Percentiles rank a stretch among this genome's conserved stretches.
phyloP scores from a whole-genome alignment of 2,113 vertebrate genomes.

The Mus musculus region DNA sequence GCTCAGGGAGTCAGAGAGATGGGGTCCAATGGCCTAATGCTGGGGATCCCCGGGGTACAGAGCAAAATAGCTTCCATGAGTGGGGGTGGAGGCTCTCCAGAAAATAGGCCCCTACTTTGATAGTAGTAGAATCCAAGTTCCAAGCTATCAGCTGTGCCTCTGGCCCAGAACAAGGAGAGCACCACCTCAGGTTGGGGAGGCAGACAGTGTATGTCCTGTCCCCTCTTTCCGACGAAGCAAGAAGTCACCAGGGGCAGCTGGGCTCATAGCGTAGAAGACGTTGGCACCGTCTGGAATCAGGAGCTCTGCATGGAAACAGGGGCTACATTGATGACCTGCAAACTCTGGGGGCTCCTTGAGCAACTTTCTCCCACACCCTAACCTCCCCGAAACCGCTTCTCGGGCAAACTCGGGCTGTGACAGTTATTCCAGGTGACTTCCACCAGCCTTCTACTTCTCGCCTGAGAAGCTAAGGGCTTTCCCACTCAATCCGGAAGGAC shows the following conservation, averaged over 20 bases:
- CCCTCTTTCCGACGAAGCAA: conserved; percentile 84
- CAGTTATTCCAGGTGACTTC: not conserved
- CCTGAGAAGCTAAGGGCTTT: not conserved
- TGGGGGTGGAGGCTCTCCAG: not conserved
- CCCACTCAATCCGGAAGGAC: not conserved
- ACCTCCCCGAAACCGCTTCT: not conserved
- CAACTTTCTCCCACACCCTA: not conserved
- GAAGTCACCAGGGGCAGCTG: conserved; percentile 88
- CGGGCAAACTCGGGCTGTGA: not conserved
- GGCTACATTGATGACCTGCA: not conserved
- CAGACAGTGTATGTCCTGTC: not conserved
- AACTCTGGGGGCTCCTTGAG: not conserved
- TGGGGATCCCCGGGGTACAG: not conserved
- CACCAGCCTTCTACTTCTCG: not conserved
- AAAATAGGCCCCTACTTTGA: not conserved
- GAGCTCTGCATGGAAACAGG: conserved; percentile 85
- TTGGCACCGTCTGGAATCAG: conserved; percentile 92
- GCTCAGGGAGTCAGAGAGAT: not conserved
- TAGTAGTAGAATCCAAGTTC: not conserved
- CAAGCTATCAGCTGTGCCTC: not conserved
- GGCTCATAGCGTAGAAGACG: conserved; percentile 93
- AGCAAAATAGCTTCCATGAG: not conserved
- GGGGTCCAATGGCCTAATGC: not conserved
- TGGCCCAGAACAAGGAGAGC: not conserved
- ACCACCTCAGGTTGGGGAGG: not conserved